Evolutionary conservation across 1,140 invertebrate species (phyloP).

Genomic region (Laodelphax striatellus): DNA sequence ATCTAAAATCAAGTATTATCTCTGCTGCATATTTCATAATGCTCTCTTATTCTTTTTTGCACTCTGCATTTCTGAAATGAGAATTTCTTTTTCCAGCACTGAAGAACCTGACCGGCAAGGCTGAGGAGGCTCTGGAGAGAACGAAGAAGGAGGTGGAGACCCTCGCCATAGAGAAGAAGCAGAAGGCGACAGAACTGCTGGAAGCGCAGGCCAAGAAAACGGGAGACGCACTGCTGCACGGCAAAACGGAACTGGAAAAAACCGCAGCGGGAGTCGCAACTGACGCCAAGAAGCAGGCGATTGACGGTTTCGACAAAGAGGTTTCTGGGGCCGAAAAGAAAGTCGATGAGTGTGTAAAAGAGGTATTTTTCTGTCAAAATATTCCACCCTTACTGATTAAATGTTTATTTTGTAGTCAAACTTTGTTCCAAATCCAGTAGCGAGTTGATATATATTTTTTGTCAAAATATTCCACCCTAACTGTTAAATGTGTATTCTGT

Average conservation of each 20-base stretch:
- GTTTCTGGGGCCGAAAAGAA: slow-evolving; percentile 16
- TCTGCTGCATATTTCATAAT: too few species aligned
- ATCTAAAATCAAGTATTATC: too few species aligned
- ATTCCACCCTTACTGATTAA: too few species aligned
- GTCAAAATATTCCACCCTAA: too few species aligned
- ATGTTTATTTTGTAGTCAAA: too few species aligned
- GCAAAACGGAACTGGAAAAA: slow-evolving; percentile 20
- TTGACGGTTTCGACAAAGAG: slow-evolving; percentile 25
- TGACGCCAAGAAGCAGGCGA: slow-evolving; percentile 23
- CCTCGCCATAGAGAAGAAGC: slow-evolving; percentile 26
- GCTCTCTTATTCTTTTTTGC: too few species aligned
- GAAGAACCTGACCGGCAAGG: slow-evolving; percentile 25
- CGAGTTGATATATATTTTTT: too few species aligned
- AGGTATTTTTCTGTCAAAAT: slow-evolving; percentile 13
- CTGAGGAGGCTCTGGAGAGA: slow-evolving; percentile 26
- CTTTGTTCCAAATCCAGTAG: too few species aligned
- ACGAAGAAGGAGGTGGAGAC: slow-evolving; percentile 26
- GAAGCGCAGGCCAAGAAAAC: slow-evolving; percentile 26
- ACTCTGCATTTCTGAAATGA: too few species aligned
- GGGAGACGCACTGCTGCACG: slow-evolving; percentile 20
- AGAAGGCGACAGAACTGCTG: slow-evolving; percentile 21
- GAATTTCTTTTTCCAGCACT: slow-evolving; percentile 22
- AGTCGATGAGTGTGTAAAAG: slow-evolving; percentile 18
- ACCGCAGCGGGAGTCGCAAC: slow-evolving; percentile 15
- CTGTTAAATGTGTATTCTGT: too few species aligned